These are phyloP conservation scores for Dinoponera quadriceps DNA, from an alignment of 1,140 invertebrate genomes.

Conservation along the genomic window DNA sequence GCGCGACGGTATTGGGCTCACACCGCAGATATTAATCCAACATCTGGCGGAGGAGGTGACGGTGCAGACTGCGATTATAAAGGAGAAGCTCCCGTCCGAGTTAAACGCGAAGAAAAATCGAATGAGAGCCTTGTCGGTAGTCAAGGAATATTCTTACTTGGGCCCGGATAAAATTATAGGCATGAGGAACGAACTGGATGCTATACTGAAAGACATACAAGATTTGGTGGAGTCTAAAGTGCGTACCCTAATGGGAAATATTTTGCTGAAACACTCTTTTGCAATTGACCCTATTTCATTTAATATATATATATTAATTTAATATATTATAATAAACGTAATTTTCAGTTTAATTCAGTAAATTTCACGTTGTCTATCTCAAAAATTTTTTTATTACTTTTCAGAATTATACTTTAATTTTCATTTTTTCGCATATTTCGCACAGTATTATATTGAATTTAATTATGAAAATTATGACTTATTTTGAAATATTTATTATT, in stretches of 20 bases:
- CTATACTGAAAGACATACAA: conserved; percentile 77
- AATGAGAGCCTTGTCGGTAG: conserved; percentile 89
- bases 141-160: conserved; percentile 89
- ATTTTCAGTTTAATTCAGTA: too few species aligned
- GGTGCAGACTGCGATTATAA: conserved; percentile 88
- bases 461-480: too few species aligned
- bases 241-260: background rate
- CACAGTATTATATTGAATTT: too few species aligned
- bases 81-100: conserved; percentile 93
- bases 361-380: too few species aligned
- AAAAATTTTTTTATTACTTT: too few species aligned
- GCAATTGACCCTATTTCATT: background rate
- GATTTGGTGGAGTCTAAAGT: conserved; percentile 79
- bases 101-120: conserved; percentile 87
- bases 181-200: conserved; percentile 83
- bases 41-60: conserved; percentile 92
- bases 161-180: conserved; percentile 89
- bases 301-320: conserved; percentile 14
- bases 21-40: conserved; percentile 87
- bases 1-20: conserved; percentile 85
- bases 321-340: too few species aligned
- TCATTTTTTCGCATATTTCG: too few species aligned
- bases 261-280: background rate
- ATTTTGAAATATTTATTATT: too few species aligned
- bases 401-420: too few species aligned